phyloP scores from a whole-genome alignment of 2,113 vertebrate species.

The Oncorhynchus mykiss region DNA sequence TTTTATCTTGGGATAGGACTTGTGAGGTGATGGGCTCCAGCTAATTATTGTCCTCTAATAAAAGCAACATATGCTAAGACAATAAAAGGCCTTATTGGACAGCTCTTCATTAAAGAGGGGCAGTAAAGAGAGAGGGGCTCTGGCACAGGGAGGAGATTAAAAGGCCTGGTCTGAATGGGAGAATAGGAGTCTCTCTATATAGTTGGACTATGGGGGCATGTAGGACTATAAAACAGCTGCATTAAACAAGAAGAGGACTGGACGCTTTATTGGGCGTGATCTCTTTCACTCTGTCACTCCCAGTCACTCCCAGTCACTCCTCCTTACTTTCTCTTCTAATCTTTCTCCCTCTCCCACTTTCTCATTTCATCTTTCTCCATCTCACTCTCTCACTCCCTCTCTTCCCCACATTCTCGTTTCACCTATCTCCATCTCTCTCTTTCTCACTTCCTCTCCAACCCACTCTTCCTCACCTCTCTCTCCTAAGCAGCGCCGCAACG shows the following conservation, averaged over 20 bases:
- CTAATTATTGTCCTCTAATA: constrained; percentile 99
- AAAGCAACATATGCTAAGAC: constrained; percentile 99
- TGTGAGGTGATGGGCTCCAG: constrained; percentile 97
- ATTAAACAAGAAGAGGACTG: constrained; percentile 77
- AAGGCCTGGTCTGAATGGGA: constrained; percentile 72
- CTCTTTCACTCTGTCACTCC: constrained; percentile 50
- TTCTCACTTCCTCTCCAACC: neutral
- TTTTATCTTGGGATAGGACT: constrained; percentile 96
- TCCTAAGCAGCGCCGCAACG: too few species aligned
- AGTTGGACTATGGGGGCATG: constrained; percentile 67
- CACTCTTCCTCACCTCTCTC: too few species aligned
- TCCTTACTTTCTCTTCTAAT: neutral
- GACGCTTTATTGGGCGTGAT: constrained; percentile 76
- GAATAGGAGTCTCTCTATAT: constrained; percentile 71
- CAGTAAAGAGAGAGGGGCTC: constrained; percentile 77
- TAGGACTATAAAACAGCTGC: constrained; percentile 76
- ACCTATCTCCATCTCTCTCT: neutral
- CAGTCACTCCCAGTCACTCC: constrained; percentile 41
- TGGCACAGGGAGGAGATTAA: constrained; percentile 73
- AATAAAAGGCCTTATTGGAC: constrained; percentile 99
- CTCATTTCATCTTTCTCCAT: neutral
- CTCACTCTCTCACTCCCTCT: neutral
- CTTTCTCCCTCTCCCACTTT: too few species aligned
- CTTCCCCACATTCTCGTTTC: too few species aligned
- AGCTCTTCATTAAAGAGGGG: constrained; percentile 89